Conservation (phyloP, 1,140 invertebrate species). For the Galleria mellonella region DNA sequence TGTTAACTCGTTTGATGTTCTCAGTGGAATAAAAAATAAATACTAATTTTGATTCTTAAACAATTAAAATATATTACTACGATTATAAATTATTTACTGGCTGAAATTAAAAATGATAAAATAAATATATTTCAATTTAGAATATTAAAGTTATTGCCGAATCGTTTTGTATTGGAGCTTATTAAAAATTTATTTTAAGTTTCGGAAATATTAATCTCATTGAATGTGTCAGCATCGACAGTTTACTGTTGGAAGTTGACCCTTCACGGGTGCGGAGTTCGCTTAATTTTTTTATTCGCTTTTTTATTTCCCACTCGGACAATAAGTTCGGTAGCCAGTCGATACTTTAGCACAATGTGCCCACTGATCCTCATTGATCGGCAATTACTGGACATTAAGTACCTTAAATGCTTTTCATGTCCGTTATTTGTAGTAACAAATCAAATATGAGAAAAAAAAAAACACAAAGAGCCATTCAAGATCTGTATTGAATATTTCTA, state of each 20-base stretch:
- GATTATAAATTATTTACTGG: too few relatives aligned
- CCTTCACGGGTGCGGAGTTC: too few relatives aligned
- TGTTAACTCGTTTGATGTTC: too few relatives aligned
- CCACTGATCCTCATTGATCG: slow-evolving; percentile 74
- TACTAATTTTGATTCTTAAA: too few relatives aligned
- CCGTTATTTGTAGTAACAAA: slow-evolving; percentile 70
- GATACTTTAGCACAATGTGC: slow-evolving; percentile 67
- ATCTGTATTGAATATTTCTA: slow-evolving; percentile 48
- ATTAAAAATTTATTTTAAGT: slow-evolving; percentile 1
- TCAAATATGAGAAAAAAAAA: slow-evolving; percentile 61
- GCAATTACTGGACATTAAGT: slow-evolving; percentile 74
- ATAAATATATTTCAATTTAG: too few relatives aligned
- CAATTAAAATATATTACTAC: too few relatives aligned
- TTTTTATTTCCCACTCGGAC: slow-evolving; percentile 45
- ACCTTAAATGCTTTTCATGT: slow-evolving; percentile 68
- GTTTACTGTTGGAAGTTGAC: slow-evolving; percentile 14
- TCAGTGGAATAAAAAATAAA: too few relatives aligned
- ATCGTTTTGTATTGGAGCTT: too few relatives aligned
- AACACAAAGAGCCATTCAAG: slow-evolving; percentile 56
- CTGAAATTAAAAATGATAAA: too few relatives aligned
- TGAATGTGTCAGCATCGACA: slow-evolving; percentile 46
- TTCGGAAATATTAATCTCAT: slow-evolving; percentile 7
- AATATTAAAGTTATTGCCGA: too few relatives aligned
- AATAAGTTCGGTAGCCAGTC: slow-evolving; percentile 41
- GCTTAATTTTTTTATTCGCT: slow-evolving; percentile 32